Evolutionary conservation across 1,140 invertebrate genomes (phyloP), one percentile per base, ranked within the genome.

Genomic region (Musca vetustissima): DNA sequence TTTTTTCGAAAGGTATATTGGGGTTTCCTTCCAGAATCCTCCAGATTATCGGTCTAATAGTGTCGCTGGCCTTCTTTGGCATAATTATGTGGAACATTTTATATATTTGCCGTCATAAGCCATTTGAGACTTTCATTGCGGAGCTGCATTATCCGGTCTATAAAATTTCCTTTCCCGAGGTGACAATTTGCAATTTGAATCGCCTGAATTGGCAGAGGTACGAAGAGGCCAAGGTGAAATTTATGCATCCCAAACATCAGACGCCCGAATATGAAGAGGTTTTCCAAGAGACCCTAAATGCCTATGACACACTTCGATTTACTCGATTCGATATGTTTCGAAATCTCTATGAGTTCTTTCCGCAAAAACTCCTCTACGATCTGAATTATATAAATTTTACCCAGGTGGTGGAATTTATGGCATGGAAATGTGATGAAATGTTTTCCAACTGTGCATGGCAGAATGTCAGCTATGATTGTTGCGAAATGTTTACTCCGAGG

Each of bases 171-270:
- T 81, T 80, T 64, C 77, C 79, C 1, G 75, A 76, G 22, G 48
- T 81, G 8, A 64, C 79, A 1, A 76, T 81, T 11, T 81, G 79
- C 59, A 80, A 80, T 53, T 67, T 70, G 48, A 81, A 81, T 55
- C 74, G 74, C 1, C n/a, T 81, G 14, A 79, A 81, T 69, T 81
- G 77, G 76, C 74, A 72, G 0, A 73, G 76, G 14, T 32, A 80
- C 2, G 28, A 68, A 0, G 70, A 76, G 48, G 73, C 76, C 0
- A 73, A 64, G 1, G 13, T 24, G 1, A 19, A 55, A 8, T 78
- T 78, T 50, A 11, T 1, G 7, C 8, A 4, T n/a, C 52, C 28
- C 2, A 14, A 32, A 48, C 66, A 67, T 24, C 53, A 53, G 11
- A 67, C 68, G 0, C 22, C 53, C 14, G 22, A 68, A 15, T 36